phyloP scores from a whole-genome alignment of 2,113 vertebrate species.

The Lamprotornis superbus region DNA sequence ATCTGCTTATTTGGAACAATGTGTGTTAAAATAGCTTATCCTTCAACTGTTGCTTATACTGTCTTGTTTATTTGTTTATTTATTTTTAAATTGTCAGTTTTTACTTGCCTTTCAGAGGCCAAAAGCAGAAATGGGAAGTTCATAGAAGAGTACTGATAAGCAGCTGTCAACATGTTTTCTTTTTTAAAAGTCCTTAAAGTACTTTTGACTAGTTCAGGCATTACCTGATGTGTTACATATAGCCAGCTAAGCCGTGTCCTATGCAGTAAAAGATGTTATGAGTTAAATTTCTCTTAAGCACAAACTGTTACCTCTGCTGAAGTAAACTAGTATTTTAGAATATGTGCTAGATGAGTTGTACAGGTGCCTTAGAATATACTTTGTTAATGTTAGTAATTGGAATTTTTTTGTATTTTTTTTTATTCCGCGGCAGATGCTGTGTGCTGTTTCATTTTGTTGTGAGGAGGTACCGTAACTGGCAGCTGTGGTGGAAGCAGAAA shows the following conservation, averaged over 20 bases:
- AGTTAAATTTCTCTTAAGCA: not conserved
- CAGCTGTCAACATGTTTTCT: not conserved
- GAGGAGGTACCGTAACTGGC: accelerated
- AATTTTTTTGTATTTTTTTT: not conserved
- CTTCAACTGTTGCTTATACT: not conserved
- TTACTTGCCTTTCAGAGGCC: not conserved
- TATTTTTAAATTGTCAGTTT: not conserved
- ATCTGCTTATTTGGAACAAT: not conserved
- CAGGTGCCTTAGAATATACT: not conserved
- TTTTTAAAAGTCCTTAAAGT: not conserved
- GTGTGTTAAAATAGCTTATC: not conserved
- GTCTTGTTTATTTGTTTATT: not conserved
- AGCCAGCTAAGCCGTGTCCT: not conserved
- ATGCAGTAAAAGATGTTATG: not conserved
- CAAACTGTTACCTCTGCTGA: not conserved
- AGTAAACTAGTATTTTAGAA: not conserved
- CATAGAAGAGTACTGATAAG: not conserved
- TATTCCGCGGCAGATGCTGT: not conserved
- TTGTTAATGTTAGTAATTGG: not conserved
- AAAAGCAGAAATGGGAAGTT: not conserved
- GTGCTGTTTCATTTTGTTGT: not conserved
- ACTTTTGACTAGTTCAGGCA: not conserved
- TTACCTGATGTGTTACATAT: not conserved
- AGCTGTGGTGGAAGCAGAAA: not conserved
- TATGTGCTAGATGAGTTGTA: not conserved